Conservation (phyloP, 2,888 invertebrate species). For the Brenthis daphne region DNA sequence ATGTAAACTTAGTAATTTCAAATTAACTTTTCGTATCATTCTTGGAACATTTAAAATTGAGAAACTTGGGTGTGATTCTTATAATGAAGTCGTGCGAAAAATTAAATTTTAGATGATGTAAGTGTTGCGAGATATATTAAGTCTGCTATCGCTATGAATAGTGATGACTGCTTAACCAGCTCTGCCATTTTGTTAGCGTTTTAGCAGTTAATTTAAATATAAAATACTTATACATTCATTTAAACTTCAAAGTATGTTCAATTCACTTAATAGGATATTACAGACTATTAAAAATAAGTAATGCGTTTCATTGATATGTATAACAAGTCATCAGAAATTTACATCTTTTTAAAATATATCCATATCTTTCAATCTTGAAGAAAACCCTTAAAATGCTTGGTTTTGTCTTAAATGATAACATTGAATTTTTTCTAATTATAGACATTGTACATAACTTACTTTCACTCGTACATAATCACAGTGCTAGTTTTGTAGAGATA, state of each 20-base stretch:
- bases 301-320: too few species aligned
- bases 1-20: background rate
- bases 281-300: too few species aligned
- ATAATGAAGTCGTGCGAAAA: constrained; percentile 34
- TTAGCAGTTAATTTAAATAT: constrained; percentile 9
- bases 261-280: background rate
- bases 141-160: constrained; percentile 16
- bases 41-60: background rate
- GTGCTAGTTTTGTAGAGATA: constrained; percentile 57
- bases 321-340: too few species aligned
- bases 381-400: too few species aligned
- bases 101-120: constrained; percentile 37
- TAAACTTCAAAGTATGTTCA: constrained; percentile 4
- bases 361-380: too few species aligned
- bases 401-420: background rate
- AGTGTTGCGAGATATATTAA: constrained; percentile 26
- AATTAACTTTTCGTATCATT: background rate
- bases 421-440: background rate
- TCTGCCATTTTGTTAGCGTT: constrained; percentile 2
- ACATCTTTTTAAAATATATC: too few species aligned
- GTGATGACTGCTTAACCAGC: constrained; percentile 7
- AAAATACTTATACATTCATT: constrained; percentile 3
- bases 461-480: constrained; percentile 31
- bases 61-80: constrained; percentile 15
- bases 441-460: constrained; percentile 37